Evolutionary conservation across 1,140 invertebrate genomes (phyloP), one percentile per base, ranked within the genome.

Genomic region (Thrips palmi): DNA sequence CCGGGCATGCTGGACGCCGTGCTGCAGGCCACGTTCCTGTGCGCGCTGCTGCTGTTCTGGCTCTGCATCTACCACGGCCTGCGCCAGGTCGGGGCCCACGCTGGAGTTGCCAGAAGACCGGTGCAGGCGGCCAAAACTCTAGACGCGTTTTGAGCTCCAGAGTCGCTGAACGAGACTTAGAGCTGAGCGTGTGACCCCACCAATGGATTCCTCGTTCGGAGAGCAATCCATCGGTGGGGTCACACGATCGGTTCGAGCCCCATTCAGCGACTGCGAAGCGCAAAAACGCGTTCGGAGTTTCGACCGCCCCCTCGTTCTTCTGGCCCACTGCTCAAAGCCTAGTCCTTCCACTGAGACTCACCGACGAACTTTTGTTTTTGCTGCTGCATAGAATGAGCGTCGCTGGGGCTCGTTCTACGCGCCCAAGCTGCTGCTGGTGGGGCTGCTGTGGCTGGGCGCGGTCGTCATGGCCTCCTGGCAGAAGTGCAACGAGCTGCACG

Each of bases 1-100:
- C 86, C 88, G 1, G 82, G 84, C 29, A 76, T 94, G 62, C 51
- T 93, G 46, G 89, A 96, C 60, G 77, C 83, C 2, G 51, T 92
- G 21, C 74, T 92, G 38, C 91, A 96, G 62, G 79, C 84, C 0
- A 79, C 82, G 3, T 94, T 96, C 59, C 62, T 96, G 0, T 82
- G 77, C 52, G 72, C 71, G 2, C 63, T 96, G 29, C 64, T 96
- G 33, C 65, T 97, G 47, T 96, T 92, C 52, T 97, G 91, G 91
- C 64, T 96, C 10, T 86, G 82, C 49, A 72, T 87, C 37, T 97
- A 94, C 60, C 92, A 97, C 56, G 89, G 89, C 17, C 63, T 96
- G 11, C 63, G 89, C 53, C 88, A 93, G 70, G 85, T 88, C 61
- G 39, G 30, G 35, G n/a, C n/a, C n/a, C n/a, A n/a, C n/a, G n/a